Conservation (phyloP, 2,888 invertebrate species). For the Argynnis bischoffii region DNA sequence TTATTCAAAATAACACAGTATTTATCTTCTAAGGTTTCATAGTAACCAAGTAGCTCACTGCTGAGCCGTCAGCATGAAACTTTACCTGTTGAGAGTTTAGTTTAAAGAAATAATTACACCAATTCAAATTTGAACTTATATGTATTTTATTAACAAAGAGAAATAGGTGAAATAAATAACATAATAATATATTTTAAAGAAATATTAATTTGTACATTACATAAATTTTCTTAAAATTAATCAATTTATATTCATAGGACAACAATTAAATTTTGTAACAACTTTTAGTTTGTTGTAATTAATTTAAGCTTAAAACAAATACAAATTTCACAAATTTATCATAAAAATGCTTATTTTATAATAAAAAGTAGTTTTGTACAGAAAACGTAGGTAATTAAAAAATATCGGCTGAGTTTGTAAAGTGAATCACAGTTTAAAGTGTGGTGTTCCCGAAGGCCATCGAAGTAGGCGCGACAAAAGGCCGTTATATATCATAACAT, state of each 20-base stretch:
- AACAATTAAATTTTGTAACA: conserved; percentile 57
- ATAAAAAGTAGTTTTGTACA: conserved; percentile 36
- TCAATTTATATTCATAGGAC: conserved; percentile 65
- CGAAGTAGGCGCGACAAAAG: conserved; percentile 58
- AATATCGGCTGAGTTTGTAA: conserved; percentile 66
- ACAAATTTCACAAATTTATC: conserved; percentile 29
- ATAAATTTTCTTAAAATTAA: conserved; percentile 63
- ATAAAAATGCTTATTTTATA: conserved; percentile 32
- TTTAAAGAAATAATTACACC: conserved; percentile 40
- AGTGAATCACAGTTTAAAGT: conserved; percentile 75
- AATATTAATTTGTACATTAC: conserved; percentile 80
- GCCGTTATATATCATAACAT: conserved; percentile 59
- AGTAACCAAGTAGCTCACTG: no score
- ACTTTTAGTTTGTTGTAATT: conserved; percentile 51
- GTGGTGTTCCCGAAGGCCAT: conserved; percentile 72
- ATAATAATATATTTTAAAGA: conserved; percentile 74
- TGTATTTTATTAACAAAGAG: conserved; percentile 73
- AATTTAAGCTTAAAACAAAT: conserved; percentile 35
- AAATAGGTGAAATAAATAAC: conserved; percentile 79
- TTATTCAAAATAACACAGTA: no score
- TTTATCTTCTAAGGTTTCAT: no score
- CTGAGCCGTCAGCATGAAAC: no score
- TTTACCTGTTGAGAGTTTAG: background rate
- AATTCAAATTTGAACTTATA: conserved; percentile 58
- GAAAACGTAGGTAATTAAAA: conserved; percentile 41